Conservation (phyloP, 2,888 invertebrate genomes). For the Glyphotaelius pellucidus region DNA sequence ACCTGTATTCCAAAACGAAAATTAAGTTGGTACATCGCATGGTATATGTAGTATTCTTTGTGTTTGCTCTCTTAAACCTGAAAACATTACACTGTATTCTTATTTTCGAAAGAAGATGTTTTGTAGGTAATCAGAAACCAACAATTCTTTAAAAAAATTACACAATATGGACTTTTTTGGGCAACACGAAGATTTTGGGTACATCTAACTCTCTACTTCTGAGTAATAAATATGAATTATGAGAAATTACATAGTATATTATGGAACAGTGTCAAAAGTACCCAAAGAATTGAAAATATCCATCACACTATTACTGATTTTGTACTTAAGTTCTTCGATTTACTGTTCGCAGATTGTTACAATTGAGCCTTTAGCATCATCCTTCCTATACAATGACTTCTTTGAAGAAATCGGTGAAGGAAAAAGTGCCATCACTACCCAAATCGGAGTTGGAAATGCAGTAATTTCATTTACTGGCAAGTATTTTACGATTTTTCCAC, state of each 20-base stretch:
- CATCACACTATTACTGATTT: neutral
- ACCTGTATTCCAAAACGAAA: neutral
- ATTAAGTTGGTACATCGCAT: neutral
- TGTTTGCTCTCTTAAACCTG: neutral
- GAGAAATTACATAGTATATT: no score
- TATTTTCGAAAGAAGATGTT: neutral
- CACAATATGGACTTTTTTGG: no score
- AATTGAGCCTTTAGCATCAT: slow-evolving; percentile 82
- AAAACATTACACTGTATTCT: neutral
- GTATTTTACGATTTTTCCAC: slow-evolving; percentile 44
- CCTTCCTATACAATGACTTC: slow-evolving; percentile 84
- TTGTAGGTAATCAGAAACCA: neutral
- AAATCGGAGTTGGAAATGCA: slow-evolving; percentile 83
- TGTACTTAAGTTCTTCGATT: no score
- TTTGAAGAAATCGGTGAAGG: slow-evolving; percentile 81
- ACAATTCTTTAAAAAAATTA: no score
- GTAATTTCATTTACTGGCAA: slow-evolving; percentile 81
- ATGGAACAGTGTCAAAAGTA: no score
- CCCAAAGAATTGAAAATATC: neutral
- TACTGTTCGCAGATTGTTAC: slow-evolving; percentile 78
- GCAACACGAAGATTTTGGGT: no score
- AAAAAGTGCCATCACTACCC: slow-evolving; percentile 83
- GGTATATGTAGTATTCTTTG: neutral
- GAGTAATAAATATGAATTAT: no score
- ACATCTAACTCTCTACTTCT: no score